Evolutionary conservation across 2,888 invertebrate species (phyloP).

Genomic region (Coelogynopora nodosa): DNA sequence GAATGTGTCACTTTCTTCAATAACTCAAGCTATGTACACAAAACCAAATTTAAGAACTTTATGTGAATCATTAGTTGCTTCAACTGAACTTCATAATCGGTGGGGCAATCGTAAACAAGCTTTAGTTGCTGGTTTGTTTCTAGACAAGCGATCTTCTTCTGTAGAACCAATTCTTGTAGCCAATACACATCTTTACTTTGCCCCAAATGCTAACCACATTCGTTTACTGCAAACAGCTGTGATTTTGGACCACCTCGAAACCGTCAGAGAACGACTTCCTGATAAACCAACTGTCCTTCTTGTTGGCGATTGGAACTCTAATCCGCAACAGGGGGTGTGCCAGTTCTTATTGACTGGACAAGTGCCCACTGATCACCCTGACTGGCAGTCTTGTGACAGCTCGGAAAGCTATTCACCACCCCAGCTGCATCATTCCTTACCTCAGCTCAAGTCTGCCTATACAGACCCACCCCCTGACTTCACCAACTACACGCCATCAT

Average conservation of each 20-base stretch:
- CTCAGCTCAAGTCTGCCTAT: slow-evolving; percentile 69
- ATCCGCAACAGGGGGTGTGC: slow-evolving; percentile 77
- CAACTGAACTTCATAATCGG: not conserved
- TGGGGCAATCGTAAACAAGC: slow-evolving; percentile 34
- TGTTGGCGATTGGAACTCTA: slow-evolving; percentile 89
- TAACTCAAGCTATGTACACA: slow-evolving; percentile 49
- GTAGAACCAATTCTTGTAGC: slow-evolving; percentile 63
- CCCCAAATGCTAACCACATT: slow-evolving; percentile 83
- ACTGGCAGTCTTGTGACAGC: slow-evolving; percentile 66
- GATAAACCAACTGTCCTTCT: slow-evolving; percentile 66
- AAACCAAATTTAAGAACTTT: slow-evolving; percentile 49
- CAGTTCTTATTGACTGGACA: slow-evolving; percentile 71
- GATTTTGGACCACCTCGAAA: slow-evolving; percentile 74
- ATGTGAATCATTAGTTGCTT: slow-evolving; percentile 47
- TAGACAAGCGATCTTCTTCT: slow-evolving; percentile 47
- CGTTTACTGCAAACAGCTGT: slow-evolving; percentile 78
- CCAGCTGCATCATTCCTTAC: not conserved
- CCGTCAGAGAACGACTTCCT: slow-evolving; percentile 70
- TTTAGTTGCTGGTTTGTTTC: slow-evolving; percentile 4
- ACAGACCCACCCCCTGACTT: slow-evolving; percentile 68
- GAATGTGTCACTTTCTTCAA: not conserved
- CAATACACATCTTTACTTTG: slow-evolving; percentile 89
- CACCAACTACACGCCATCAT: slow-evolving; percentile 78
- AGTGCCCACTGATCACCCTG: slow-evolving; percentile 68
- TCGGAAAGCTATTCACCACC: not conserved